Conservation (phyloP, 1,140 invertebrate species). For the Littorina saxatilis region DNA sequence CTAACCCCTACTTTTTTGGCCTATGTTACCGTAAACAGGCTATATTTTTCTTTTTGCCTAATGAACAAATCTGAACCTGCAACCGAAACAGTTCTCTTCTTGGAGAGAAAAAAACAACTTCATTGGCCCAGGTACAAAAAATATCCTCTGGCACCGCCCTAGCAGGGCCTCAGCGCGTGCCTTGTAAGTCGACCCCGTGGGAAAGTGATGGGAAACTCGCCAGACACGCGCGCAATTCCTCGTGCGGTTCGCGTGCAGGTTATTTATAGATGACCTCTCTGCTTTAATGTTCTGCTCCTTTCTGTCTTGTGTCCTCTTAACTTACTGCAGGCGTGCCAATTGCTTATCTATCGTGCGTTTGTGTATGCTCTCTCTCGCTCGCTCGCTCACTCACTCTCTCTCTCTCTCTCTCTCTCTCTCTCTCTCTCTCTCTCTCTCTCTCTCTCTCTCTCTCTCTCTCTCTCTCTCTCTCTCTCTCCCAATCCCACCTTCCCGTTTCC, state of each 20-base stretch:
- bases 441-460: not conserved
- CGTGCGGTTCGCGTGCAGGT: conserved; percentile 37
- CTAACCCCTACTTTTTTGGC: too few relatives aligned
- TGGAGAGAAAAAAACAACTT: too few relatives aligned
- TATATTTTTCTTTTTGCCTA: too few relatives aligned
- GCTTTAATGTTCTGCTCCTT: conserved; percentile 18
- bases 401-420: conserved; percentile 5
- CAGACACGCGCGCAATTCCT: conserved; percentile 39
- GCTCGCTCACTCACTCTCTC: not conserved
- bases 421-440: conserved; percentile 4
- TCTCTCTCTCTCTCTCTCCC: not conserved
- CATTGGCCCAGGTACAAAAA: too few relatives aligned
- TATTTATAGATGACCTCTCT: conserved; percentile 39
- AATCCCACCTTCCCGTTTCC: not conserved
- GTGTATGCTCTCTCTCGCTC: not conserved
- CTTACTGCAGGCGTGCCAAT: not conserved
- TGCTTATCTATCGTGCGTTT: not conserved
- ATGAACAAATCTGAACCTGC: too few relatives aligned
- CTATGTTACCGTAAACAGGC: too few relatives aligned
- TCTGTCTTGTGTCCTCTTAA: conserved; percentile 2
- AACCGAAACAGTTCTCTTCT: too few relatives aligned
- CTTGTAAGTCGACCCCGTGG: conserved; percentile 38
- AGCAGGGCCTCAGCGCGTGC: conserved; percentile 35
- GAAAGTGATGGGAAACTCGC: conserved; percentile 41
- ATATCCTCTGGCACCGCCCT: not conserved